phyloP scores from a whole-genome alignment of 2,113 vertebrate genomes.

The Sylvietta virens region DNA sequence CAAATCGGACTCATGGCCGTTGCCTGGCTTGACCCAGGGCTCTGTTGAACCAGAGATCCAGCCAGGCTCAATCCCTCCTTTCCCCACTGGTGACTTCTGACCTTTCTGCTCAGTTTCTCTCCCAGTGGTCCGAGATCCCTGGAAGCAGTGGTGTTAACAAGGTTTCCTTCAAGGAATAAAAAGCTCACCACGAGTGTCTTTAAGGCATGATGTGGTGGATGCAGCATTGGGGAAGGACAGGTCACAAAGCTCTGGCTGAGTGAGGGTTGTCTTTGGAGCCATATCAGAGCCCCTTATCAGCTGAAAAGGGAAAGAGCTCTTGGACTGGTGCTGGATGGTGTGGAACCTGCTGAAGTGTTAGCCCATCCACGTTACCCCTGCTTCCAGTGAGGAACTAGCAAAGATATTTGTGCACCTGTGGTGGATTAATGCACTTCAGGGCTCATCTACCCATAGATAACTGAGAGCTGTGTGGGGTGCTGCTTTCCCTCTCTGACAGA shows the following conservation, averaged over 20 bases:
- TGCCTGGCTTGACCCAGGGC: not conserved
- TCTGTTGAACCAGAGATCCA: not conserved
- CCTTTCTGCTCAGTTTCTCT: not conserved
- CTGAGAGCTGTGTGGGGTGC: not conserved
- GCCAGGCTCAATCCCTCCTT: not conserved
- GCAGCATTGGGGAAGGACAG: not conserved
- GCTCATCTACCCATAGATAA: not conserved
- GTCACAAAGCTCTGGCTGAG: not conserved
- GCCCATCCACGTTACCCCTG: too few relatives aligned
- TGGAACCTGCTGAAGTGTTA: not conserved
- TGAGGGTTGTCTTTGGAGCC: not conserved
- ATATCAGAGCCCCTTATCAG: not conserved
- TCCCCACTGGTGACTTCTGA: not conserved
- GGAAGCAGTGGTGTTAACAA: not conserved
- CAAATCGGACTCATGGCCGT: not conserved
- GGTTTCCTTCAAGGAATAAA: not conserved
- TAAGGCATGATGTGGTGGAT: not conserved
- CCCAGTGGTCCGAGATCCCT: not conserved
- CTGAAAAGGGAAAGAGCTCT: not conserved
- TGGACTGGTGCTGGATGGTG: not conserved
- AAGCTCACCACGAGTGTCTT: not conserved
- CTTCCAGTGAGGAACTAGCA: not conserved
- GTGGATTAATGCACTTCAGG: not conserved
- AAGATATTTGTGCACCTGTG: not conserved
- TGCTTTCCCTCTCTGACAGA: not conserved